Conservation (phyloP, 30 jellyfish, hydroid and myxozoan genomes). For the Pseudorhiza aurosa region DNA sequence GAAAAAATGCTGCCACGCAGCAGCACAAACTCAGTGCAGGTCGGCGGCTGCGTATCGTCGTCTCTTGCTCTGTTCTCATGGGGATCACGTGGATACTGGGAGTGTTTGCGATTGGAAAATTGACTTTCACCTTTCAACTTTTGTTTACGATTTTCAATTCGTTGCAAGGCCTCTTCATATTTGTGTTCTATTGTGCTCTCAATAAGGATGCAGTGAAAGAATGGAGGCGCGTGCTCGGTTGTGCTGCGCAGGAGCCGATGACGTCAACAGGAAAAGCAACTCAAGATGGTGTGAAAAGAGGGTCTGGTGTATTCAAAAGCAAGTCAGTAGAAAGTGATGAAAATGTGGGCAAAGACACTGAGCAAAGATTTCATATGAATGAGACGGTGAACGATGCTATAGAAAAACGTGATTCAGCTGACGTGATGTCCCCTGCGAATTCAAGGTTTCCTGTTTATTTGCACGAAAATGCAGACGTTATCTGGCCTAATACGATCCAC, state of each 20-base stretch:
- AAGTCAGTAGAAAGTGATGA: too few relatives aligned
- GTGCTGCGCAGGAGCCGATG: background rate
- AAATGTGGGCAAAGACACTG: too few relatives aligned
- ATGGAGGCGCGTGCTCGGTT: constrained; percentile 49
- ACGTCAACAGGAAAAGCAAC: constrained; percentile 25
- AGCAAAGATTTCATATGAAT: too few relatives aligned
- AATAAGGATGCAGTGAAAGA: constrained; percentile 54
- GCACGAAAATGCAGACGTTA: too few relatives aligned
- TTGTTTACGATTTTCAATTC: constrained; percentile 73
- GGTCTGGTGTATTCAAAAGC: too few relatives aligned
- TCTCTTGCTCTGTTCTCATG: constrained; percentile 60
- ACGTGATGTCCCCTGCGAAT: too few relatives aligned
- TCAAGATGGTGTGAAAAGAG: background rate
- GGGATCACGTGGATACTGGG: constrained; percentile 79
- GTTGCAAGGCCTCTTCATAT: constrained; percentile 75
- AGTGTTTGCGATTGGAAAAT: constrained; percentile 68
- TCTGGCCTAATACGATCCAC: too few relatives aligned
- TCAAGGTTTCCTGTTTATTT: too few relatives aligned
- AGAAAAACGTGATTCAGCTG: too few relatives aligned
- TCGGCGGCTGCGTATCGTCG: constrained; percentile 53
- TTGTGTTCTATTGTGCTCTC: constrained; percentile 64
- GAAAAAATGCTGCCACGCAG: constrained; percentile 4
- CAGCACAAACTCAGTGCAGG: background rate
- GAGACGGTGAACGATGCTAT: too few relatives aligned
- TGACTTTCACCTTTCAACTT: constrained; percentile 55